phyloP scores from a whole-genome alignment of 2,113 vertebrate species.

The Falcunculus frontatus region DNA sequence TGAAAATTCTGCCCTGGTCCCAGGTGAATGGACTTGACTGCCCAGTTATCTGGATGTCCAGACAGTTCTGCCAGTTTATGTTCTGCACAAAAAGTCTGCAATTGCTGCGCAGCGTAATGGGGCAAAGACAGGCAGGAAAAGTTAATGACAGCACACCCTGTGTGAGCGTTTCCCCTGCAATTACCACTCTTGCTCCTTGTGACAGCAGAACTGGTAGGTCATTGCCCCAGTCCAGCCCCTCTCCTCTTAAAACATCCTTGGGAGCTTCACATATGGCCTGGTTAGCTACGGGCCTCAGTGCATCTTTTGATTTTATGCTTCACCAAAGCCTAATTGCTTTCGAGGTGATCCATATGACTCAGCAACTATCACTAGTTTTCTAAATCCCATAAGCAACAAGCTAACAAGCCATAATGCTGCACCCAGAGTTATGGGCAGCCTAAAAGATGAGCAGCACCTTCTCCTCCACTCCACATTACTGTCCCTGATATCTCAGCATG shows the following conservation, averaged over 20 bases:
- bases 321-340: not conserved
- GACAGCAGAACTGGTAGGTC: not conserved
- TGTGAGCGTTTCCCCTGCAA: not conserved
- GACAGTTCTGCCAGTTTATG: not conserved
- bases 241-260: not conserved
- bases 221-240: not conserved
- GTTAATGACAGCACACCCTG: not conserved
- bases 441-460: not conserved
- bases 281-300: not conserved
- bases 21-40: not conserved
- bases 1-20: not conserved
- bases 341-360: not conserved
- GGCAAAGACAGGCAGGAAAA: not conserved
- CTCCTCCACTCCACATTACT: not conserved
- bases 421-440: not conserved
- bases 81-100: not conserved
- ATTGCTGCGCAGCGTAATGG: not conserved
- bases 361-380: not conserved
- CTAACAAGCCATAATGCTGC: not conserved
- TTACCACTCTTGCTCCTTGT: not conserved
- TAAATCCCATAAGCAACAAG: not conserved
- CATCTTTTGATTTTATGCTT: not conserved
- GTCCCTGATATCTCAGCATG: accelerated
- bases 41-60: not conserved
- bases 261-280: not conserved